These are phyloP conservation scores for Sanderia malayensis DNA, from an alignment of 30 jellyfish, hydroid and myxozoan species.

Conservation along the genomic window DNA sequence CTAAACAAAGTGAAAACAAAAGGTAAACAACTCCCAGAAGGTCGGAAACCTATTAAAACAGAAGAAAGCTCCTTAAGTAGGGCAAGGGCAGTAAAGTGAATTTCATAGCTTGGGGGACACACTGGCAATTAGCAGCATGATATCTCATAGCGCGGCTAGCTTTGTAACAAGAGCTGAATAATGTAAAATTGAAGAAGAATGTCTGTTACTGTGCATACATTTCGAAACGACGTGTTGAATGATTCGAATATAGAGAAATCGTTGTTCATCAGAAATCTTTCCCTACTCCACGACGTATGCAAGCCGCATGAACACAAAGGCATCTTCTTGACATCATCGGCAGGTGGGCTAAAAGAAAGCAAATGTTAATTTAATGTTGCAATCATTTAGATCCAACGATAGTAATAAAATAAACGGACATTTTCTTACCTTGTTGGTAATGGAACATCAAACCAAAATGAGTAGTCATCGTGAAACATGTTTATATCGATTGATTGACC, in stretches of 20 bases:
- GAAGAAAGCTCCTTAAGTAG: too few relatives aligned
- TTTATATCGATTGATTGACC: conserved; percentile 40
- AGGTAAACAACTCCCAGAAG: too few relatives aligned
- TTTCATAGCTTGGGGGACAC: too few relatives aligned
- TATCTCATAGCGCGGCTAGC: too few relatives aligned
- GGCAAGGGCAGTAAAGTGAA: too few relatives aligned
- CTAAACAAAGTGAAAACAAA: too few relatives aligned
- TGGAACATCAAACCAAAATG: conserved; percentile 68
- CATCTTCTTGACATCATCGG: conserved; percentile 17
- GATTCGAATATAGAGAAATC: background rate
- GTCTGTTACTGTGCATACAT: background rate
- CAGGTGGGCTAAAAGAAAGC: background rate
- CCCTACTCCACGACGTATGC: conserved; percentile 77
- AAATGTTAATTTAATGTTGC: too few relatives aligned
- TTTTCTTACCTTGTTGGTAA: background rate
- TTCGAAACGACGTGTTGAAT: background rate
- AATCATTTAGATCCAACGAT: too few relatives aligned
- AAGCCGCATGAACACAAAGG: conserved; percentile 75
- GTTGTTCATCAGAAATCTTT: conserved; percentile 61
- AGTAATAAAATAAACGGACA: background rate
- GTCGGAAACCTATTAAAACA: too few relatives aligned
- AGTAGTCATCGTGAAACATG: conserved; percentile 50
- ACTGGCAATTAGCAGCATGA: too few relatives aligned
- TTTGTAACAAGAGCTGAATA: too few relatives aligned
- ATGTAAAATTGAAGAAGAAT: too few relatives aligned